Evolutionary conservation across 2,888 invertebrate species (phyloP).

Genomic region (Erebia ligea): DNA sequence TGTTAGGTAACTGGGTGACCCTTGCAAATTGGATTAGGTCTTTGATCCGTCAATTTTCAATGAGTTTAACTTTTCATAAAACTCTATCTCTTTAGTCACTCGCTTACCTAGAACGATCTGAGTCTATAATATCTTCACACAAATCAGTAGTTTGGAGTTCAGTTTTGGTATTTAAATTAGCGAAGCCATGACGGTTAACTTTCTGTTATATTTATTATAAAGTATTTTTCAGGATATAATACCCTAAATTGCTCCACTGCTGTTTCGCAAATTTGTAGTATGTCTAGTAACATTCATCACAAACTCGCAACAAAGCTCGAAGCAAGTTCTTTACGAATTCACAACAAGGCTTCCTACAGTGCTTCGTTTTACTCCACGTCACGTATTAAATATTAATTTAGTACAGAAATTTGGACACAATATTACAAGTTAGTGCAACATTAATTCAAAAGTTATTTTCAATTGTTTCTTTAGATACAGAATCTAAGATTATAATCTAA

Average conservation of each 20-base stretch:
- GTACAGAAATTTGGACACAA: slow-evolving; percentile 13
- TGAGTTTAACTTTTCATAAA: background rate
- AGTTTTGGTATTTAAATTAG: too few species aligned
- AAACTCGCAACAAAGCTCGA: slow-evolving; percentile 14
- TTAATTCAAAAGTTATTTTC: background rate
- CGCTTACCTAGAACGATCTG: background rate
- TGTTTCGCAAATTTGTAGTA: slow-evolving; percentile 2
- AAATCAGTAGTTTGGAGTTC: background rate
- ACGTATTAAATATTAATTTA: slow-evolving; percentile 19
- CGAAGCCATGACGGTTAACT: too few species aligned
- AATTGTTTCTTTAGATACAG: background rate
- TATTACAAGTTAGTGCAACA: slow-evolving; percentile 7
- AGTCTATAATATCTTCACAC: background rate
- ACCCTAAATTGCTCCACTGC: slow-evolving; percentile 1
- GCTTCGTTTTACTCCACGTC: slow-evolving; percentile 8
- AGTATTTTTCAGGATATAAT: background rate
- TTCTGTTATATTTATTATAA: background rate
- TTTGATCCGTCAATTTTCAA: slow-evolving; percentile 9
- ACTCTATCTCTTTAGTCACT: background rate
- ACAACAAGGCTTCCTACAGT: slow-evolving; percentile 11
- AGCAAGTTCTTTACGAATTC: slow-evolving; percentile 18
- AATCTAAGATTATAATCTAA: too few species aligned
- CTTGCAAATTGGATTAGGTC: slow-evolving; percentile 28
- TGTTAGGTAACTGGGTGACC: slow-evolving; percentile 29
- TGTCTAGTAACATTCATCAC: slow-evolving; percentile 14